Base-by-base conservation (phyloP, 1,140 invertebrate species). In the Aricia agestis region DNA sequence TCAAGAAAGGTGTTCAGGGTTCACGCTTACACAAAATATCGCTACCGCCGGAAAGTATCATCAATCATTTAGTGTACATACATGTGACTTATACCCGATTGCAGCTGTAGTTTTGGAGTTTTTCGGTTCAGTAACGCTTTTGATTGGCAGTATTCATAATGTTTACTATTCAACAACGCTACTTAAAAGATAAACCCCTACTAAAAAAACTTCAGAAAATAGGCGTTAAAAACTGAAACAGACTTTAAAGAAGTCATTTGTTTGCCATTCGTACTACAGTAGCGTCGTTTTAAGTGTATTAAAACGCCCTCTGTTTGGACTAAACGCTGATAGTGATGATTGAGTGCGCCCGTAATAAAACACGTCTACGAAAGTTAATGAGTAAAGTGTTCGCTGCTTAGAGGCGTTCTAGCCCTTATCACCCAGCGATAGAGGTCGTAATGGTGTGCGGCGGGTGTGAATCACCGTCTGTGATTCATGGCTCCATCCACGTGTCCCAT, bases 251-350 rank as follows among this genome's bases (percentile, higher is more conserved):
- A 36, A 36, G 2, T 36, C 36, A 2, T 36, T 52, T 52, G 45
- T 52, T 13, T 52, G 2, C 45, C 45, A 15, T 15, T 52, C 10
- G 11, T 52, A 42, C 6, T 42, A 11, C 45, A 52, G 45, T 52
- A 52, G 45, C 45, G 45, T 9, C 13, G 10, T 52, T 52, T 52
- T 1, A 52, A 52, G 36, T 36, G 36, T 52, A 15, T 52, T 15
- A 15, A 9, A 52, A 52, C 45, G 45, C 11, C 45, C 45, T 15
- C 45, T 52, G 45, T 52, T 13, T 52, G 4, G 11, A 52, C 45
- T 52, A 52, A 52, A 52, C 45, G 45, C 45, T 52, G 45, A 52
- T 52, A 52, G 45, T 52, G 45, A 52, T 52, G 45, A 52, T 52
- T 52, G 45, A 52, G 45, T 52, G 45, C 11, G 45, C 45, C 36